Evolutionary conservation across 2,797 vertebrate species (phyloP), one percentile per base, ranked within the genome.

Genomic region (Periophthalmus magnuspinnatus): DNA sequence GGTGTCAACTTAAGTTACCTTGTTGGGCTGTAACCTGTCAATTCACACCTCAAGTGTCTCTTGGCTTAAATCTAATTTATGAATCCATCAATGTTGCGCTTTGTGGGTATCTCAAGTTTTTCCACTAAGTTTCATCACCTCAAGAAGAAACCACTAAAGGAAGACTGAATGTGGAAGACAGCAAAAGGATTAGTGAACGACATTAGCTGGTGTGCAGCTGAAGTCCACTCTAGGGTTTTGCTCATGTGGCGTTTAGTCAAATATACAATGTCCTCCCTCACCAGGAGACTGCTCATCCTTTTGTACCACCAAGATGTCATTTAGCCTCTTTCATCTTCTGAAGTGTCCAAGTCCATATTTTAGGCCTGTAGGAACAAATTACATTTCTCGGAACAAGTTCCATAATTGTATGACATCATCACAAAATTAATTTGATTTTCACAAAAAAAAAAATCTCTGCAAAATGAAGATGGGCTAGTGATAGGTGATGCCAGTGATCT

Each of bases 231-330:
- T 59, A 41, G 56, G 48, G 70, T 13, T 63, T 50, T 65, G 5
- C 34, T 75, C 6, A 4, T 64, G 62, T 61, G 21, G 76, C 72
- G 64, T 79, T 90, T 86, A 90, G 87, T 85, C 74, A 68, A 66
- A 54, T 47, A 82, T 76, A 60, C 77, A 89, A 85, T 88, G 65
- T 82, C 73, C 72, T 59, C 34, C 69, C 82, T 36, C 83, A 72
- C 76, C 80, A 24, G 76, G 86, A 50, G 54, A 47, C 56, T 45
- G 32, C 61, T 67, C 61, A 70, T 70, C 69, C 69, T 70, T 87
- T 87, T 83, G 68, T 85, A 60, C 24, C 48, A 59, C 13, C 57
- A 67, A 67, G 74, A 65, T 10, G 77, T 80, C 64, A 67, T 22
- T 65, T 56, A 68, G 60, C 0, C 17, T 50, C 61, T 67, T 70